Conservation (phyloP, 2,888 invertebrate species). For the Callosobruchus maculatus region DNA sequence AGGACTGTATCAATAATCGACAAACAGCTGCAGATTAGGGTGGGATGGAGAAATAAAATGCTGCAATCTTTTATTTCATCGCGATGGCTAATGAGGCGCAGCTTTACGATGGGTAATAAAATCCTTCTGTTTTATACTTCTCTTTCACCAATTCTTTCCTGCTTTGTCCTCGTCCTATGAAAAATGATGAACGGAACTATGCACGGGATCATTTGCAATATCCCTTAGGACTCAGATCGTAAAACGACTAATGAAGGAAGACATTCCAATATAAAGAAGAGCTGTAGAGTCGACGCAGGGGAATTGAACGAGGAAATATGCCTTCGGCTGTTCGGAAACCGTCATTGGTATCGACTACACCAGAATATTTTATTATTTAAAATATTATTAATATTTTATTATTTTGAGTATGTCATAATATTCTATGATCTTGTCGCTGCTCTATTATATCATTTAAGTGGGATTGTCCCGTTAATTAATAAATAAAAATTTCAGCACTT, state of each 20-base stretch:
- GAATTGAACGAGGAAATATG: no score
- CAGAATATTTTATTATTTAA: no score
- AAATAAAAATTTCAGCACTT: no score
- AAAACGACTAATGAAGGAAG: background rate
- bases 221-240: background rate
- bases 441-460: no score
- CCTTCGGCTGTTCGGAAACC: no score
- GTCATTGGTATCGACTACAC: no score
- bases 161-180: background rate
- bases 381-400: no score
- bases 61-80: background rate
- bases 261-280: background rate
- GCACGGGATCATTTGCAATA: background rate
- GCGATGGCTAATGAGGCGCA: background rate
- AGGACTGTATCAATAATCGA: background rate
- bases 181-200: background rate
- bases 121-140: background rate
- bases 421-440: no score
- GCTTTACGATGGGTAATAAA: background rate
- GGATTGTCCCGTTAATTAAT: no score
- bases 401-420: no score
- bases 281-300: no score
- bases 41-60: background rate
- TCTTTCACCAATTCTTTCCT: background rate
- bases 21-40: background rate